Evolutionary conservation across 2,113 vertebrate genomes (phyloP).

Genomic region (Cavia porcellus): DNA sequence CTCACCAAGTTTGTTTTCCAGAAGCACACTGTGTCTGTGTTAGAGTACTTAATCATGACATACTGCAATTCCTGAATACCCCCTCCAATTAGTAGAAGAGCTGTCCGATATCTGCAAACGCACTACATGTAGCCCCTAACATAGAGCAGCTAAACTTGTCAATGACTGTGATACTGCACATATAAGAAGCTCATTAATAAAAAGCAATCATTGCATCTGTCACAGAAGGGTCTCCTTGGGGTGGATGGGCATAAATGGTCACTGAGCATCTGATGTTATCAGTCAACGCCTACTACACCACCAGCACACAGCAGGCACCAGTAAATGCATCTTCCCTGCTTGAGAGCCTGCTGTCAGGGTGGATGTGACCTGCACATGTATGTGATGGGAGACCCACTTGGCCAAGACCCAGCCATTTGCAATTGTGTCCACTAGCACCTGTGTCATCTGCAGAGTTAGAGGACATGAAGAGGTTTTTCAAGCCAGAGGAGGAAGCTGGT

Average conservation of each 20-base stretch:
- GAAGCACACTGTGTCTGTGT: not conserved
- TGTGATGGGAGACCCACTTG: not conserved
- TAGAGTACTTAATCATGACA: no score
- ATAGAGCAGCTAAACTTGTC: not conserved
- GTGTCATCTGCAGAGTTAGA: not conserved
- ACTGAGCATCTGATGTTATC: not conserved
- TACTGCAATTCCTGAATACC: not conserved
- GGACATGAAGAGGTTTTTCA: not conserved
- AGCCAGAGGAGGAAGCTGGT: not conserved
- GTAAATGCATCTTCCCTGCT: not conserved
- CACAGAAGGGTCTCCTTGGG: not conserved
- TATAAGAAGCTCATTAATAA: not conserved
- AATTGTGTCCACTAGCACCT: not conserved
- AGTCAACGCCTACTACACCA: not conserved
- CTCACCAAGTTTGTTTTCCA: not conserved
- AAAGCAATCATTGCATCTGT: not conserved
- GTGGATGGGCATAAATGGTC: not conserved
- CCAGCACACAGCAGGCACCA: not conserved
- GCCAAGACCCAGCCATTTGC: not conserved
- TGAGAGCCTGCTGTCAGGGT: not conserved
- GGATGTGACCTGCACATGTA: not conserved
- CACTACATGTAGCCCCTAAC: not conserved
- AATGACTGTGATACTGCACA: not conserved
- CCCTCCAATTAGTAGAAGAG: not conserved
- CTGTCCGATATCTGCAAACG: not conserved